A percentile compares a stretch with the other conserved stretches of the same genome.
phyloP scores from a whole-genome alignment of 2,888 invertebrate genomes.

The Cantharis lateralis region DNA sequence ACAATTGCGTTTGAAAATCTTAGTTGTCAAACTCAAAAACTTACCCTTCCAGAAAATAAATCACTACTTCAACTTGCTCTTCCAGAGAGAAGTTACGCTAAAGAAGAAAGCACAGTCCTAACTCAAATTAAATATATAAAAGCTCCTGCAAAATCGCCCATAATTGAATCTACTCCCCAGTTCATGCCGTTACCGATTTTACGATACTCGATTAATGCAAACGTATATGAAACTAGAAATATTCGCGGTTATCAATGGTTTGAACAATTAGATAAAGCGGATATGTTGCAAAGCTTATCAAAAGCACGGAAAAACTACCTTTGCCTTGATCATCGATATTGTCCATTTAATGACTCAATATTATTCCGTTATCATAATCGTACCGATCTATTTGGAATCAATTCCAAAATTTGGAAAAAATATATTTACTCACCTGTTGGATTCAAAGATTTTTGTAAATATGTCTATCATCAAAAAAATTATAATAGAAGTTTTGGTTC shows the following conservation, averaged over 20 bases:
- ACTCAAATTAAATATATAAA: background rate
- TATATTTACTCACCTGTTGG: background rate
- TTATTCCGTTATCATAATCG: constrained; percentile 12
- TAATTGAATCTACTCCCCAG: background rate
- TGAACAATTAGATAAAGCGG: background rate
- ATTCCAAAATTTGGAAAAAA: background rate
- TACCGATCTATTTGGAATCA: constrained; percentile 6
- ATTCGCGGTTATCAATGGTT: constrained; percentile 4
- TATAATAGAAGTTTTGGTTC: background rate
- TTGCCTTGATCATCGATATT: constrained; percentile 6
- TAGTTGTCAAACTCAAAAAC: background rate
- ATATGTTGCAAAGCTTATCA: background rate
- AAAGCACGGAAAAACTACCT: background rate
- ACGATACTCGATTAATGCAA: background rate
- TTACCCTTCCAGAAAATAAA: background rate
- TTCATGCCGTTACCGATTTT: background rate
- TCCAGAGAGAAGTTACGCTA: background rate
- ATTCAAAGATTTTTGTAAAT: constrained; percentile 13
- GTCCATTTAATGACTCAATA: background rate
- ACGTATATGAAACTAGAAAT: constrained; percentile 5
- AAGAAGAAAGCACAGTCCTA: background rate
- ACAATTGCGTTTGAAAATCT: background rate
- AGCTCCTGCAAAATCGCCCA: background rate
- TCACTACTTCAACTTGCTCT: background rate
- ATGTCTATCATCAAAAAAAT: constrained; percentile 4